Percentiles rank a stretch among this genome's conserved stretches.
phyloP scores from a whole-genome alignment of 2,797 vertebrate genomes.

The Enteromius treurensis region DNA sequence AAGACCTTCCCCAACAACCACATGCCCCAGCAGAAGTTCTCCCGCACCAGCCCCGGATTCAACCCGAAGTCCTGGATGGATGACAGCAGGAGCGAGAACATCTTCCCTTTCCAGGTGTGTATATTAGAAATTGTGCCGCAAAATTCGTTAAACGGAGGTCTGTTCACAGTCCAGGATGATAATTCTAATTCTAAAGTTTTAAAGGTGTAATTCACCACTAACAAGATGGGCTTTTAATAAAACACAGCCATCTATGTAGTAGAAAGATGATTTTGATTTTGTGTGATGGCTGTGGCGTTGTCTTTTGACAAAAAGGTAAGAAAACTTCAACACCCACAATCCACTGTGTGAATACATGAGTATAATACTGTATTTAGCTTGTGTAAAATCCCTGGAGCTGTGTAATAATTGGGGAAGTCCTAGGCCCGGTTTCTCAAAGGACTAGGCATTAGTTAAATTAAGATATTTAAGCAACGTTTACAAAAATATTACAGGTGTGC shows the following conservation, averaged over 20 bases:
- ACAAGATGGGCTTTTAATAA: background rate
- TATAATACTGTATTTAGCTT: too few species aligned
- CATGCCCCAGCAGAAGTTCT: slow-evolving; percentile 96
- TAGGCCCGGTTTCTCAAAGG: too few species aligned
- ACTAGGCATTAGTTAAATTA: too few species aligned
- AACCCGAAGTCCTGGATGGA: slow-evolving; percentile 99
- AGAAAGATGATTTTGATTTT: background rate
- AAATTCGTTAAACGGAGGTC: background rate
- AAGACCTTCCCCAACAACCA: slow-evolving; percentile 99
- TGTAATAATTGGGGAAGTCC: background rate
- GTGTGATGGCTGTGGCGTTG: background rate
- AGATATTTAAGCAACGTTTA: too few species aligned
- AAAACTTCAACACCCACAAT: background rate
- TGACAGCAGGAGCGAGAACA: slow-evolving; percentile 94
- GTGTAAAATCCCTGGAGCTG: background rate
- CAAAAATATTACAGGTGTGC: too few species aligned
- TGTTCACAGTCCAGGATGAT: background rate
- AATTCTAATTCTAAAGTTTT: background rate
- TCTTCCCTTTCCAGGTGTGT: slow-evolving; percentile 98
- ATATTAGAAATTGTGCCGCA: background rate
- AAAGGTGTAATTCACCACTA: background rate
- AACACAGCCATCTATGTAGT: background rate
- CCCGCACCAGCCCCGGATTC: slow-evolving; percentile 92
- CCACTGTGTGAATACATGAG: background rate
- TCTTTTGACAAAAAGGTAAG: background rate